Evolutionary conservation across 2,888 invertebrate species (phyloP).

Genomic region (Liposcelis brunnea): DNA sequence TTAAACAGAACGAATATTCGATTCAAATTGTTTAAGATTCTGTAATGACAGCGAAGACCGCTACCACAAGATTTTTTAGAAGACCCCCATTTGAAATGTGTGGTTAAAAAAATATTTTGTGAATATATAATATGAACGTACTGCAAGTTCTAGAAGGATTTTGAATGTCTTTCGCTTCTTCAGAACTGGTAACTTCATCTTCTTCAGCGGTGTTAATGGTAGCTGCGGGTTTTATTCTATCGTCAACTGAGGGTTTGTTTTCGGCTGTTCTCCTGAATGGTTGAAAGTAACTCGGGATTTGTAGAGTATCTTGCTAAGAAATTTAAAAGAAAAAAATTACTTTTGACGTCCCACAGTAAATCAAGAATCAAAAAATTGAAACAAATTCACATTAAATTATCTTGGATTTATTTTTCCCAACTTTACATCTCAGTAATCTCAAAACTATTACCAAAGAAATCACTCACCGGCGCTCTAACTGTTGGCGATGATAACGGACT

Average conservation of each 20-base stretch:
- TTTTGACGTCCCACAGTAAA: too few relatives aligned
- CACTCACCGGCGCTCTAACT: not conserved
- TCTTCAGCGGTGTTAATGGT: slow-evolving; percentile 33
- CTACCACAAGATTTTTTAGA: too few relatives aligned
- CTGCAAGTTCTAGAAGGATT: not conserved
- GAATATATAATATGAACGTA: not conserved
- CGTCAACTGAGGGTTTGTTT: not conserved
- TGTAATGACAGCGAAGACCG: too few relatives aligned
- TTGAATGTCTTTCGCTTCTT: slow-evolving; percentile 33
- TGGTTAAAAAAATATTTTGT: too few relatives aligned
- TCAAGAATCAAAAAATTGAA: too few relatives aligned
- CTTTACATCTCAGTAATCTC: too few relatives aligned
- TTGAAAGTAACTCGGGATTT: not conserved
- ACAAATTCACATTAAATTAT: too few relatives aligned
- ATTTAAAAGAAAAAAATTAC: not conserved
- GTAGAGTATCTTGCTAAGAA: not conserved
- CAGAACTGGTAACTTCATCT: slow-evolving; percentile 60
- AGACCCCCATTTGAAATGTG: too few relatives aligned
- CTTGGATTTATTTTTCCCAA: too few relatives aligned
- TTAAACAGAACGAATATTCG: too few relatives aligned
- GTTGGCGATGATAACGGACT: slow-evolving; percentile 19
- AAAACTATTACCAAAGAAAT: too few relatives aligned
- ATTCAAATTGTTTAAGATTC: too few relatives aligned
- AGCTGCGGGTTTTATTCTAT: slow-evolving; percentile 10
- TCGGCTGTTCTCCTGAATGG: not conserved